These are phyloP conservation scores for Oreocharis arfaki DNA, from an alignment of 2,113 vertebrate genomes.

Conservation along the genomic window DNA sequence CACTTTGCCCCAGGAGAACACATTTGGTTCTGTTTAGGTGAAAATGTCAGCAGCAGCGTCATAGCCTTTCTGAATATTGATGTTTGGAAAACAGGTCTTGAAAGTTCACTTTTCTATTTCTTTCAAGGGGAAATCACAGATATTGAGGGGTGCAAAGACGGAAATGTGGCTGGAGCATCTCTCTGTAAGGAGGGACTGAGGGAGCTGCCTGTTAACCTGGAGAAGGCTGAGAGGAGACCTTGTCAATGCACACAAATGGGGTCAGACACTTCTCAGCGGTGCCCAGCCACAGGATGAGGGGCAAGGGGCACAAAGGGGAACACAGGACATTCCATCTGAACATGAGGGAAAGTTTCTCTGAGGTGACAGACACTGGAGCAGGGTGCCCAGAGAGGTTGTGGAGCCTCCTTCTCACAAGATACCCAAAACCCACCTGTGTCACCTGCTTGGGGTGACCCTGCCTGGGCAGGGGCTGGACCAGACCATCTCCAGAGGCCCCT, in stretches of 20 bases:
- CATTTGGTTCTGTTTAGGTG: background rate
- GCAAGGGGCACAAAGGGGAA: background rate
- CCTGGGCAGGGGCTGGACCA: too few species aligned
- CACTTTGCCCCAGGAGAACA: background rate
- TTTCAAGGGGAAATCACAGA: conserved; percentile 29
- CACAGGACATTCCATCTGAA: background rate
- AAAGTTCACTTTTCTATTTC: background rate
- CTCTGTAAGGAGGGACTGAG: background rate
- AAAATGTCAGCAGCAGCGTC: background rate
- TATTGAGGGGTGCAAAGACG: background rate
- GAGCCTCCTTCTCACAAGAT: background rate
- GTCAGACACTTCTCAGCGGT: background rate
- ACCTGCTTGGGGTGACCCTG: background rate
- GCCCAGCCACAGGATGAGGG: background rate
- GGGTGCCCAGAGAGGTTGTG: background rate
- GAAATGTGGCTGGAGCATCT: background rate
- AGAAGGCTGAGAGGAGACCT: background rate
- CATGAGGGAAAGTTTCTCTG: background rate
- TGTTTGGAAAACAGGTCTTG: background rate
- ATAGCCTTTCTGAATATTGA: background rate
- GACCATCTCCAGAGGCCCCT: accelerated
- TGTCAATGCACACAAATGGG: background rate
- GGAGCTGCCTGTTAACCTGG: background rate
- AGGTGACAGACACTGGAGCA: background rate
- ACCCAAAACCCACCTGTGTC: background rate